Evolutionary conservation across 1,140 invertebrate genomes (phyloP), one percentile per base, ranked within the genome.

Genomic region (Papilio aristodemus): DNA sequence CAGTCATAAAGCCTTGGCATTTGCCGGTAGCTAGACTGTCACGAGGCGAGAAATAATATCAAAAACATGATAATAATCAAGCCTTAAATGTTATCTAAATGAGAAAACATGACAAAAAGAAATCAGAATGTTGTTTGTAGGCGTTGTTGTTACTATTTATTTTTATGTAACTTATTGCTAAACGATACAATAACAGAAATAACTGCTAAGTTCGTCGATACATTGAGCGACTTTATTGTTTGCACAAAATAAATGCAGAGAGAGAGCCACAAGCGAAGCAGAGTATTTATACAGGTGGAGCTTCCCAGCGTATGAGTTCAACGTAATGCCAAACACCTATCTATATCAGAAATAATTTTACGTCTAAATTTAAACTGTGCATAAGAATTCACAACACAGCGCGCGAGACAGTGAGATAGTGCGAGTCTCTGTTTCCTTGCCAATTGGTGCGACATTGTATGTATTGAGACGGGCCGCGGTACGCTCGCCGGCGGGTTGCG

Each of bases 271-370:
- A 66, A 22, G 25, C 27, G 36, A 38, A 62, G 36, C 39, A 78
- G 73, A 83, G 82, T 84, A 85, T 83, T 88, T 83, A 81, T 87
- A 85, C 86, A 90, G 89, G 87, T 90, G 89, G 86, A 91, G 73
- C 82, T 86, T 83, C 83, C 86, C 85, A 84, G 85, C 84, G 86
- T 88, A 89, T 89, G 89, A 91, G 89, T 90, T 91, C 87, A 91
- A 91, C 87, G 89, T 90, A 89, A 91, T 91, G 89, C 88, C 89
- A 89, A 91, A 91, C 89, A 91, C 89, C 87, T 90, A 91, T 91
- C 89, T 90, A 89, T 88, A 90, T 88, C 89, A 88, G 87, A 91
- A 91, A 91, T 91, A 91, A 90, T 90, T 89, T 89, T 87, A 82
- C 75, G 59, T 86, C 89, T 90, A 91, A 91, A 90, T 90, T 88